These are phyloP conservation scores for Callinectes sapidus DNA, from an alignment of 2,888 invertebrate species.

Conservation along the genomic window DNA sequence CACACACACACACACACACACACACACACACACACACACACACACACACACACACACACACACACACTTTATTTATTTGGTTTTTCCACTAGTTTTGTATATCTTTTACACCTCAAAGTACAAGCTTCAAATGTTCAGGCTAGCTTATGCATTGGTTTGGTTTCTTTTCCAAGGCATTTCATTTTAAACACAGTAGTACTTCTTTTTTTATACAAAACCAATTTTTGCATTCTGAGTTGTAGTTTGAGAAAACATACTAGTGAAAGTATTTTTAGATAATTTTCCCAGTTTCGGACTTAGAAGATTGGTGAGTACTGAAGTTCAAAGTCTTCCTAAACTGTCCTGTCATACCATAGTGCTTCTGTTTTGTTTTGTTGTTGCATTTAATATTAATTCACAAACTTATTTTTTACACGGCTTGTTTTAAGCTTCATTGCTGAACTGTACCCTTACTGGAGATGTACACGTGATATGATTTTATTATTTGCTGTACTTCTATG, in stretches of 20 bases:
- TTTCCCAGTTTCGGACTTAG: neutral
- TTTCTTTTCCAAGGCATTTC: neutral
- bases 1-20: constrained; percentile 32
- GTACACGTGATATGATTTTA: constrained; percentile 56
- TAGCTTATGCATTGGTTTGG: neutral
- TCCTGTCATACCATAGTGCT: constrained; percentile 20
- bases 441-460: constrained; percentile 58
- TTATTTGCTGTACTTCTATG: constrained; percentile 49
- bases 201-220: neutral
- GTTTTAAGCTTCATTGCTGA: constrained; percentile 31
- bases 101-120: constrained; percentile 15
- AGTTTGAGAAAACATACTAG: neutral
- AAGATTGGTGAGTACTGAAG: neutral
- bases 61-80: neutral
- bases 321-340: constrained; percentile 2
- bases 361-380: neutral
- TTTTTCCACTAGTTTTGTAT: neutral
- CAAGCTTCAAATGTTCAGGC: neutral
- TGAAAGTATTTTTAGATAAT: neutral
- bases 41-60: neutral
- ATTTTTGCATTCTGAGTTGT: neutral
- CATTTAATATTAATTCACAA: neutral
- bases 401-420: constrained; percentile 19
- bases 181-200: neutral
- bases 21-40: neutral